A percentile compares a stretch with the other conserved stretches of the same genome.
Conservation (phyloP, 1,140 invertebrate genomes). For the Nephila pilipes region DNA sequence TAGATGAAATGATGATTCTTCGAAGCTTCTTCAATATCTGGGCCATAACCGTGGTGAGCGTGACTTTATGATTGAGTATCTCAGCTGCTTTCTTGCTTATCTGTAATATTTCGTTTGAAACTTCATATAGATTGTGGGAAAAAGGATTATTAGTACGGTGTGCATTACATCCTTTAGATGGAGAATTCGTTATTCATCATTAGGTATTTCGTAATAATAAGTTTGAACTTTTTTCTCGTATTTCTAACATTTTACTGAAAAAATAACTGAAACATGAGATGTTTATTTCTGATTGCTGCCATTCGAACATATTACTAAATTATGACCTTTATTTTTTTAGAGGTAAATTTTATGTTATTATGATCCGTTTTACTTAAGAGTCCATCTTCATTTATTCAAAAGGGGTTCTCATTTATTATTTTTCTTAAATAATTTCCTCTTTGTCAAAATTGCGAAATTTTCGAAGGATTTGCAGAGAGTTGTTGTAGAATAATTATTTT, state of each 20-base stretch:
- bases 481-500: too few relatives aligned
- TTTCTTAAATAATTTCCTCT: too few relatives aligned
- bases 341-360: too few relatives aligned
- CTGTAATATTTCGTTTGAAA: background rate
- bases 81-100: slow-evolving; percentile 9
- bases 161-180: background rate
- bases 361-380: too few relatives aligned
- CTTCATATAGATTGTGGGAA: background rate
- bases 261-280: too few relatives aligned
- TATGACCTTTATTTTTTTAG: too few relatives aligned
- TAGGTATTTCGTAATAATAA: background rate
- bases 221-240: background rate
- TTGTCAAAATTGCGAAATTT: too few relatives aligned
- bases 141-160: background rate
- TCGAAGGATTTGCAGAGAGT: too few relatives aligned
- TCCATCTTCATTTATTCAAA: too few relatives aligned
- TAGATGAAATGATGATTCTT: background rate
- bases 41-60: slow-evolving; percentile 36
- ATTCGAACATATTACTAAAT: too few relatives aligned
- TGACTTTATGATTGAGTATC: slow-evolving; percentile 20
- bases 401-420: too few relatives aligned
- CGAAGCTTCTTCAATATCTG: background rate
- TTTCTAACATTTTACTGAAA: background rate
- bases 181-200: background rate
- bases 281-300: too few relatives aligned